These are phyloP conservation scores for Zosterops hypoxanthus DNA, from an alignment of 2,113 vertebrate species.

Conservation along the genomic window DNA sequence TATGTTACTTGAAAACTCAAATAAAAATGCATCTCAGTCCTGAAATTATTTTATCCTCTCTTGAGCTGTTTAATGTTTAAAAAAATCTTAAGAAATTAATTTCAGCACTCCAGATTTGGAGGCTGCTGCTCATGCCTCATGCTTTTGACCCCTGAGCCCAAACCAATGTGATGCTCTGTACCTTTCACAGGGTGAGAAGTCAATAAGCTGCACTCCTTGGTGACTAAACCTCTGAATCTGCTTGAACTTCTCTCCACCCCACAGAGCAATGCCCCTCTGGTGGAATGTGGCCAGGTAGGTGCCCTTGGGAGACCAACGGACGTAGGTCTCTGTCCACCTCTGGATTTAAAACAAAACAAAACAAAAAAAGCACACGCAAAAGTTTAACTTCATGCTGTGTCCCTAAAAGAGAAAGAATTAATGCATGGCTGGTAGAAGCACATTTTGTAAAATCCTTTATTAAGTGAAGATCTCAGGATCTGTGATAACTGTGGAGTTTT, in stretches of 20 bases:
- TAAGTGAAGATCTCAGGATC: not conserved
- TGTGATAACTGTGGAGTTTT: not conserved
- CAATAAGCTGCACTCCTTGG: constrained; percentile 95
- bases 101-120: not conserved
- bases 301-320: constrained; percentile 97
- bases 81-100: not conserved
- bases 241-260: constrained; percentile 99
- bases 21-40: not conserved
- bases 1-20: not conserved
- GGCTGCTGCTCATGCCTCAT: not conserved
- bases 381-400: not conserved
- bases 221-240: constrained; percentile 98
- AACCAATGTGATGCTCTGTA: not conserved
- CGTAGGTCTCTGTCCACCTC: constrained; percentile 98
- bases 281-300: constrained; percentile 97
- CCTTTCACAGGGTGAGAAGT: constrained; percentile 98
- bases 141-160: not conserved
- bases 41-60: not conserved
- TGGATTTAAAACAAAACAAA: constrained; percentile 31
- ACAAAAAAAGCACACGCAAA: not conserved
- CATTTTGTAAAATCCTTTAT: not conserved
- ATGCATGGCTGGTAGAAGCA: accelerated
- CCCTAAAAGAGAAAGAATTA: not conserved
- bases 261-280: constrained; percentile 93
- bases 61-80: not conserved